A percentile compares a stretch with the other conserved stretches of the same genome.
phyloP scores from a whole-genome alignment of 2,797 vertebrate genomes.

The Eulemur rubriventer region DNA sequence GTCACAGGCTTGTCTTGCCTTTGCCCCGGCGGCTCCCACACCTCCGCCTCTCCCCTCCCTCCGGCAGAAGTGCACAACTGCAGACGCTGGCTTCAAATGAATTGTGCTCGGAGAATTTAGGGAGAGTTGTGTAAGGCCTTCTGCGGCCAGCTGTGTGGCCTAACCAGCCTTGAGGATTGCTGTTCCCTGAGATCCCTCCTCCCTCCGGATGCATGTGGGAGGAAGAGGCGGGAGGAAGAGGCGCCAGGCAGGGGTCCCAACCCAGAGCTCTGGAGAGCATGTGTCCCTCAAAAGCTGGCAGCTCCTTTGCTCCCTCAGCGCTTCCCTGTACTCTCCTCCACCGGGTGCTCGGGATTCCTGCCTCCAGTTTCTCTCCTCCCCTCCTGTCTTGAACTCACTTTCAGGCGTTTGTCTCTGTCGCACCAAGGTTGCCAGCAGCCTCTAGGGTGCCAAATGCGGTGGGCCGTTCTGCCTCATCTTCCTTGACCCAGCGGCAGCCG shows the following conservation, averaged over 20 bases:
- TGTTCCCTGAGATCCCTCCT: background rate
- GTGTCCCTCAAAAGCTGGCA: background rate
- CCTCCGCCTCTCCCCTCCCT: background rate
- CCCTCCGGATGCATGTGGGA: background rate
- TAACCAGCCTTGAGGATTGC: background rate
- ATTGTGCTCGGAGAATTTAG: fast-evolving
- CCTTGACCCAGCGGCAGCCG: fast-evolving
- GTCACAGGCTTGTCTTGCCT: background rate
- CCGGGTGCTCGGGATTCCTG: background rate
- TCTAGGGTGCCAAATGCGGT: fast-evolving
- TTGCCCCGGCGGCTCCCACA: fast-evolving
- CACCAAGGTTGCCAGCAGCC: background rate
- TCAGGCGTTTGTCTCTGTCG: fast-evolving
- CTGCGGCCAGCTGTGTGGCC: fast-evolving
- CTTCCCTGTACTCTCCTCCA: background rate
- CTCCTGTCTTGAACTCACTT: background rate
- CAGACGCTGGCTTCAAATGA: background rate
- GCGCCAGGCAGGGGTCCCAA: background rate
- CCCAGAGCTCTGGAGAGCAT: background rate
- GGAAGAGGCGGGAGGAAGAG: background rate
- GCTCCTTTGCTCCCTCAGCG: background rate
- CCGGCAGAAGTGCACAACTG: background rate
- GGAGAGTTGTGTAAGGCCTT: background rate
- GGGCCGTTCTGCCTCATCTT: fast-evolving
- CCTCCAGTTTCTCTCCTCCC: background rate